A percentile compares a stretch with the other conserved stretches of the same genome.
Conservation (phyloP, 2,797 vertebrate genomes). For the Sitta carolinensis region DNA sequence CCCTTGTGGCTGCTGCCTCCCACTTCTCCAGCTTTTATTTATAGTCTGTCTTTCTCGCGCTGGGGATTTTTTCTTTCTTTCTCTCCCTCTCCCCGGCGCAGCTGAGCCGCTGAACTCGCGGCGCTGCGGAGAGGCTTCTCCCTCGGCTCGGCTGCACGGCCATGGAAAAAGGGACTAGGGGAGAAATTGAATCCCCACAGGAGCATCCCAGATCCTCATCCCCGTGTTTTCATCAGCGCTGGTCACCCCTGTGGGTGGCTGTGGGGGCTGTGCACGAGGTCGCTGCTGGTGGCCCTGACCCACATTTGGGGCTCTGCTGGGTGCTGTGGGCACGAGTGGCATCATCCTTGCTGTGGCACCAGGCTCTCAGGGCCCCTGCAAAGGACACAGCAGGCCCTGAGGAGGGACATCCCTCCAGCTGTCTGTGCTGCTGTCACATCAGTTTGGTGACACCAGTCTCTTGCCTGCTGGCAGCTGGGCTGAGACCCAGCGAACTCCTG, state of each 20-base stretch:
- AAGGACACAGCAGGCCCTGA: not conserved
- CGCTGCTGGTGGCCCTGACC: not conserved
- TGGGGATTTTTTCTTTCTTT: not conserved
- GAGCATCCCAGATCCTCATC: not conserved
- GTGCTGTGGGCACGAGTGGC: rapidly evolving
- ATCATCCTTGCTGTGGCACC: rapidly evolving
- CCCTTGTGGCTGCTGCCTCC: slow-evolving; percentile 55
- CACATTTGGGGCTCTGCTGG: not conserved
- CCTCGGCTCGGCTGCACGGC: not conserved
- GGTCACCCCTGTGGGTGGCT: rapidly evolving
- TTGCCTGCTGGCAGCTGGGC: not conserved
- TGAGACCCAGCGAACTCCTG: not conserved
- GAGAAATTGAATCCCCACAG: not conserved
- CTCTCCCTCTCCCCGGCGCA: not conserved
- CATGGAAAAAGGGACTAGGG: not conserved
- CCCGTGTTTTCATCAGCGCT: rapidly evolving
- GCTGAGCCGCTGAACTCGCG: not conserved
- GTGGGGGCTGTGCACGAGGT: rapidly evolving
- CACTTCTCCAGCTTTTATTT: slow-evolving; percentile 68
- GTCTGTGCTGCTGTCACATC: not conserved
- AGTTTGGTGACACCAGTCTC: not conserved
- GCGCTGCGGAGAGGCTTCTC: not conserved
- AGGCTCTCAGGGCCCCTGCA: not conserved
- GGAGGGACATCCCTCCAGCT: not conserved
- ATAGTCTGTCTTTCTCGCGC: slow-evolving; percentile 48